Evolutionary conservation across 2,888 invertebrate genomes (phyloP).

Genomic region (Netelia virgata): DNA sequence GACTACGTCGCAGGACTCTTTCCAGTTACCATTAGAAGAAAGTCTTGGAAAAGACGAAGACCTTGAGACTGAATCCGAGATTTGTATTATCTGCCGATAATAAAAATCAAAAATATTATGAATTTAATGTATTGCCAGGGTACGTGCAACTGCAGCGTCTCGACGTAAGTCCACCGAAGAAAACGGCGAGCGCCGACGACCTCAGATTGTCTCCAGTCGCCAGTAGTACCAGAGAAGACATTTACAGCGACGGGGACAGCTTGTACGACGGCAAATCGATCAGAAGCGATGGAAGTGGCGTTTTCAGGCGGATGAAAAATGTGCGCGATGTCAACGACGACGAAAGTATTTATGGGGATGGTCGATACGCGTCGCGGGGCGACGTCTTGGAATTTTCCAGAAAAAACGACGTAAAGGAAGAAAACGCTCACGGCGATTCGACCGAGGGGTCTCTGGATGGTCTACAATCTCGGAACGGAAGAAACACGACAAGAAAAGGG

Average conservation of each 20-base stretch:
- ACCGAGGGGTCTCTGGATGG: constrained; percentile 33
- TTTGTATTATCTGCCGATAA: neutral
- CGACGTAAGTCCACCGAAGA: constrained; percentile 81
- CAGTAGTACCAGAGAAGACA: constrained; percentile 70
- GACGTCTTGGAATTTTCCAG: constrained; percentile 47
- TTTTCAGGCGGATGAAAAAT: constrained; percentile 30
- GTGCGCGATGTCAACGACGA: constrained; percentile 80
- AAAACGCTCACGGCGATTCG: constrained; percentile 34
- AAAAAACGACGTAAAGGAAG: constrained; percentile 27
- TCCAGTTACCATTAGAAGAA: too few species aligned
- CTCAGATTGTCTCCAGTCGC: constrained; percentile 72
- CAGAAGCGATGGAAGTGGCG: constrained; percentile 29
- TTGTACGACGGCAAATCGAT: constrained; percentile 69
- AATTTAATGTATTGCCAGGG: constrained; percentile 84
- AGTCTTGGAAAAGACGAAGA: too few species aligned
- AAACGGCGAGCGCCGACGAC: constrained; percentile 59
- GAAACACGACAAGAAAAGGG: constrained; percentile 23
- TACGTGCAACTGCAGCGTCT: constrained; percentile 87
- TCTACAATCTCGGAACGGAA: constrained; percentile 22
- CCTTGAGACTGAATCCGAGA: neutral
- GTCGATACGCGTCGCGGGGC: constrained; percentile 31
- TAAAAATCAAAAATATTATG: neutral
- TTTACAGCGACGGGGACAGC: constrained; percentile 76
- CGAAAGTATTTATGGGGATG: constrained; percentile 70
- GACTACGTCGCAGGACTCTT: too few species aligned